Evolutionary conservation across 1,140 invertebrate species (phyloP), one percentile per base, ranked within the genome.

Genomic region (Rhyacophila brunnea): DNA sequence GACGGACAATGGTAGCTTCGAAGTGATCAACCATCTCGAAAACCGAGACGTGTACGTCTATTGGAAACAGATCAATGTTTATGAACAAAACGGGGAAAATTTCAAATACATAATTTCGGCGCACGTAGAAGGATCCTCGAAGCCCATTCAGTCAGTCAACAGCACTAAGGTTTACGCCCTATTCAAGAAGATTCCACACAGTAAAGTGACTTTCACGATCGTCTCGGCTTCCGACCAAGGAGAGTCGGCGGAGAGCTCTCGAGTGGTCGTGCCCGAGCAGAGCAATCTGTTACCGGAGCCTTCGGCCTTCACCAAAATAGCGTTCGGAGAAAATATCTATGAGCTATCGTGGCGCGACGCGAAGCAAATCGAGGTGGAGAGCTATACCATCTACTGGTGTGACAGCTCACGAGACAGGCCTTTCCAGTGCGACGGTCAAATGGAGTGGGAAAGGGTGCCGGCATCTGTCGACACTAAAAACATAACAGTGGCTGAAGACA

Each of bases 361-460:
- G 1, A 13, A 10, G 10, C 32, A 52, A 11, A 18, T 45, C 32
- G 15, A 47, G 3, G 10, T 65, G 36, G 70, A 80, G 38, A 73
- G 73, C 58, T 91, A 88, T 59, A 90, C 89, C 2, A 79, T 91
- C 19, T 91, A 89, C 68, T 89, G 86, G 85, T 90, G 89, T 69
- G 79, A 54, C n/a, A 54, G 58, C 20, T 13, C n/a, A 10, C 54
- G 56, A 0, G 59, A 62, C 35, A 49, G 55, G 1, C 59, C 55
- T 11, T 64, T 43, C 15, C 54, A 62, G 44, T 65, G 63, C 36
- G 63, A 65, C 11, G 55, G 59, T 3, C 28, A 46, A 6, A 19
- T 65, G 13, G 11, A 62, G 10, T 65, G 59, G 63, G 28, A 49
- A 20, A 14, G 23, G 1, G 47, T 53, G 4, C 17, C 50, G 5